phyloP scores from a whole-genome alignment of 2,113 vertebrate genomes.

The Bubo bubo region DNA sequence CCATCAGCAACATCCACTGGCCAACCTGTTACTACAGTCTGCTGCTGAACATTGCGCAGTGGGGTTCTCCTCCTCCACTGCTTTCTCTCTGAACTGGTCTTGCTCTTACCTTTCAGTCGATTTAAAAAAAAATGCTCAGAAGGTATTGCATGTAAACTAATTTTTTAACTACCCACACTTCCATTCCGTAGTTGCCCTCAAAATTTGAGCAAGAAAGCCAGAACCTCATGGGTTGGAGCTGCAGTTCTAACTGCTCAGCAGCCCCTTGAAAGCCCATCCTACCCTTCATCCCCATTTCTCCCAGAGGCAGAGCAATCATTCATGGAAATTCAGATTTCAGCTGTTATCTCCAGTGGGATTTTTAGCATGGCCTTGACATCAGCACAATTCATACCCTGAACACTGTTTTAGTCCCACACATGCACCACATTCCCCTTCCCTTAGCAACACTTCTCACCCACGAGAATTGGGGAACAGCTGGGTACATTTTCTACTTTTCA shows the following conservation, averaged over 20 bases:
- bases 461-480: accelerated
- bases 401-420: background rate
- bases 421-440: background rate
- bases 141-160: background rate
- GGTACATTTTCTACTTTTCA: background rate
- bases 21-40: accelerated
- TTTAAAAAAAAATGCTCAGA: background rate
- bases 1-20: background rate
- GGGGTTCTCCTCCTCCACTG: background rate
- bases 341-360: background rate
- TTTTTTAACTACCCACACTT: background rate
- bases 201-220: background rate
- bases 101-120: background rate
- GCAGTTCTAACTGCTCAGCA: background rate
- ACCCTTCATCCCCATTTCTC: background rate
- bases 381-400: background rate
- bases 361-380: background rate
- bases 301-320: background rate
- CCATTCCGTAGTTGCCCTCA: background rate
- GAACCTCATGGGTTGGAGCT: background rate
- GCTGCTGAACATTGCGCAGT: background rate
- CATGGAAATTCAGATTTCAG: background rate
- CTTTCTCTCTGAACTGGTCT: background rate
- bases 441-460: background rate
- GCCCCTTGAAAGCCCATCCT: background rate